phyloP scores from a whole-genome alignment of 2,888 invertebrate species.

The Trypoxylon attenuatum region DNA sequence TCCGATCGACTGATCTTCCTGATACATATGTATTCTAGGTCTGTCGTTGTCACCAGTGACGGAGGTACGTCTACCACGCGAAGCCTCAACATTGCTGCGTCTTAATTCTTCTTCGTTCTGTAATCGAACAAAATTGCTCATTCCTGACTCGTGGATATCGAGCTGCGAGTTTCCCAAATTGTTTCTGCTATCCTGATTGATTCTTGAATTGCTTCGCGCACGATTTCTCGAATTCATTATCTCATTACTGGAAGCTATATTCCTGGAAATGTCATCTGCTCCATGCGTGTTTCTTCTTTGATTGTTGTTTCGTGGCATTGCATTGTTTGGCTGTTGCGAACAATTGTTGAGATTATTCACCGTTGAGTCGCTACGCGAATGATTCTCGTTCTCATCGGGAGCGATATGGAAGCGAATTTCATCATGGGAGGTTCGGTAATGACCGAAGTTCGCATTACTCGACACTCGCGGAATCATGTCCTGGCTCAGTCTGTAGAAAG shows the following conservation, averaged over 20 bases:
- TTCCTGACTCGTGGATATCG: slow-evolving; percentile 18
- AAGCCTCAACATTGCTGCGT: slow-evolving; percentile 1
- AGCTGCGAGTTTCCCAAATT: slow-evolving; percentile 28
- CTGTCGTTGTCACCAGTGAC: slow-evolving; percentile 25
- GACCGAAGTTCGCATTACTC: slow-evolving; percentile 42
- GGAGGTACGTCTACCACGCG: slow-evolving; percentile 21
- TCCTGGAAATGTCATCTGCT: slow-evolving; percentile 25
- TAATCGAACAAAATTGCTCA: slow-evolving; percentile 27
- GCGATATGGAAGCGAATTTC: slow-evolving; percentile 37
- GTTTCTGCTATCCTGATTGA: slow-evolving; percentile 41
- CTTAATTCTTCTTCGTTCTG: slow-evolving; percentile 17
- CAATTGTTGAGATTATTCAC: slow-evolving; percentile 27
- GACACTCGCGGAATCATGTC: slow-evolving; percentile 40
- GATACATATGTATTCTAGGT: slow-evolving; percentile 19
- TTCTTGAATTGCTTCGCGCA: slow-evolving; percentile 49
- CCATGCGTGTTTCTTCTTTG: slow-evolving; percentile 27
- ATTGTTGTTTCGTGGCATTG: no score
- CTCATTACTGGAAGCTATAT: slow-evolving; percentile 46
- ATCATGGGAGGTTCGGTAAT: slow-evolving; percentile 38
- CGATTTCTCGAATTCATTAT: slow-evolving; percentile 58
- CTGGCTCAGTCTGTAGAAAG: slow-evolving; percentile 40
- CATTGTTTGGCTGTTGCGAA: slow-evolving; percentile 20
- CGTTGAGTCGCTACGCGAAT: slow-evolving; percentile 5
- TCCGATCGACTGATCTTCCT: slow-evolving; percentile 24
- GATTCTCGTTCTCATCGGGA: slow-evolving; percentile 36